A percentile compares a stretch with the other conserved stretches of the same genome.
These are phyloP conservation scores for Drosophila yooni DNA, from an alignment of 2,888 invertebrate species.

Conservation along the genomic window DNA sequence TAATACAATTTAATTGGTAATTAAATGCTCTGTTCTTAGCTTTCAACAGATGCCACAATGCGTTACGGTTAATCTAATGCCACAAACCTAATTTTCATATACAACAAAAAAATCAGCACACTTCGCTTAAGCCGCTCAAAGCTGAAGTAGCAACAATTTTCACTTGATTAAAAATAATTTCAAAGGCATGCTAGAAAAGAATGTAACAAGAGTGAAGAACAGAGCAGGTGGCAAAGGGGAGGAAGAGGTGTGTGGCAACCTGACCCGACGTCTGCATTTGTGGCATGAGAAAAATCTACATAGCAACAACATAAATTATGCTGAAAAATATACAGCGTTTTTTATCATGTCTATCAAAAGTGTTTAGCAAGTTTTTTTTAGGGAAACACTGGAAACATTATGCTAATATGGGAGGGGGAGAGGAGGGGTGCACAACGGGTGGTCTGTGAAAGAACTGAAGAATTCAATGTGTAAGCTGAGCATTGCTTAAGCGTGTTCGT, in stretches of 20 bases:
- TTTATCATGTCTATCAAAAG: constrained; percentile 81
- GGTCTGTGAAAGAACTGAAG: constrained; percentile 20
- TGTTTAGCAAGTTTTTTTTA: constrained; percentile 75
- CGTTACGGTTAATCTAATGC: neutral
- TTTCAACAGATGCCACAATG: neutral
- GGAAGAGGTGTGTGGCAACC: constrained; percentile 1
- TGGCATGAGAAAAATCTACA: constrained; percentile 49
- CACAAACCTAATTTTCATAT: neutral
- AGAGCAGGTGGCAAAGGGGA: constrained; percentile 7
- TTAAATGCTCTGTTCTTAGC: neutral
- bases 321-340: constrained; percentile 73
- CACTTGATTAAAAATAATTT: constrained; percentile 69
- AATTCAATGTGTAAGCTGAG: constrained; percentile 19
- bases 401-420: constrained; percentile 66
- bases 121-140: constrained; percentile 41
- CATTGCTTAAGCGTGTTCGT: neutral
- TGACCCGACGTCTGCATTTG: constrained; percentile 16
- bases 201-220: constrained; percentile 12
- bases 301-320: constrained; percentile 76
- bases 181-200: constrained; percentile 7
- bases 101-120: neutral
- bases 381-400: constrained; percentile 77
- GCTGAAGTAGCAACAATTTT: constrained; percentile 45
- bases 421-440: constrained; percentile 31
- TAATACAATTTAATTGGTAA: neutral